Conservation (phyloP, 1,140 invertebrate genomes). For the Macrostomum lignano region DNA sequence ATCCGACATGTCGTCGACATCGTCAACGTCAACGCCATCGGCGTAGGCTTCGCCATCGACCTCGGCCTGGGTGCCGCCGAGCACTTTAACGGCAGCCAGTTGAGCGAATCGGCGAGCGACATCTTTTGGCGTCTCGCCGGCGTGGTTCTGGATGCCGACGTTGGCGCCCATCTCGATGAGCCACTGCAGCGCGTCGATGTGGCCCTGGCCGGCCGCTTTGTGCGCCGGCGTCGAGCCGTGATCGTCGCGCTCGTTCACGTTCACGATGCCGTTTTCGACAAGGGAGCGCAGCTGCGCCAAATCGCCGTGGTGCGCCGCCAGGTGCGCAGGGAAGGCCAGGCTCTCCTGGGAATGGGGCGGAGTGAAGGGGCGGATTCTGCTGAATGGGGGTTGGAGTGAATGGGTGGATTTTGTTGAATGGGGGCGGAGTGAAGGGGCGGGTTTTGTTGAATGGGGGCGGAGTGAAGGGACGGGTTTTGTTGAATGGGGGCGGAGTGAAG, state of each 20-base stretch:
- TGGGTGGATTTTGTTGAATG: too few species aligned
- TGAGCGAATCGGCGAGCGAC: slow-evolving; percentile 23
- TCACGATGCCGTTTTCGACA: slow-evolving; percentile 26
- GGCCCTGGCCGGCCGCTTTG: slow-evolving; percentile 28
- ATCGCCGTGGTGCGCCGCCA: slow-evolving; percentile 24
- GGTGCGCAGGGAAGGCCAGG: slow-evolving; percentile 26
- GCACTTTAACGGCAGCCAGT: slow-evolving; percentile 22
- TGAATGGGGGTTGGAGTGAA: too few species aligned
- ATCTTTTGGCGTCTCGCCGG: slow-evolving; percentile 22
- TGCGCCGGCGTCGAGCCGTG: slow-evolving; percentile 24
- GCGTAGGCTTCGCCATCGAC: slow-evolving; percentile 7
- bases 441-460: too few species aligned
- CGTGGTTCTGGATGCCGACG: slow-evolving; percentile 17
- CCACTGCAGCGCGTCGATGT: slow-evolving; percentile 24
- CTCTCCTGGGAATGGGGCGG: slow-evolving; percentile 11
- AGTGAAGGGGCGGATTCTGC: too few species aligned
- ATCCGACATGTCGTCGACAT: slow-evolving; percentile 10
- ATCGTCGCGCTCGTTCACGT: slow-evolving; percentile 27
- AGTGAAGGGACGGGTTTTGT: too few species aligned
- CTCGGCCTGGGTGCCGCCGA: slow-evolving; percentile 11
- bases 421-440: too few species aligned
- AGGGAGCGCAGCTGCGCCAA: slow-evolving; percentile 23
- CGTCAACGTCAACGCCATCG: slow-evolving; percentile 6
- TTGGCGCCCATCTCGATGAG: slow-evolving; percentile 26
- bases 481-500: too few species aligned